Evolutionary conservation across 2,113 vertebrate genomes (phyloP).

Genomic region (Panurus biarmicus): DNA sequence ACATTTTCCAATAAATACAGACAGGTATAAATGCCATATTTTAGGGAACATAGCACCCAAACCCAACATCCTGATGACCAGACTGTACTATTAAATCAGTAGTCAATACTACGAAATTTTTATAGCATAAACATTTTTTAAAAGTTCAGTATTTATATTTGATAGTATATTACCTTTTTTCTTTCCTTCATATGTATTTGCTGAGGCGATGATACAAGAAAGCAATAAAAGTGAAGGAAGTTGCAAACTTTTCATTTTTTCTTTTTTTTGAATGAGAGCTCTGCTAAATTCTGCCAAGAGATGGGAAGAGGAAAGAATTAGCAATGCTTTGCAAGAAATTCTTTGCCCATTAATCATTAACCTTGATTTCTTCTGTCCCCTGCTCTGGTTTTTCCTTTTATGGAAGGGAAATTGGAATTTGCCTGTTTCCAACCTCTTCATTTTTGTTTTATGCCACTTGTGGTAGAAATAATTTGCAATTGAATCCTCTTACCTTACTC

Average conservation of each 20-base stretch:
- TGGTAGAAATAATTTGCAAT: not conserved
- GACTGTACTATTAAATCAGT: not conserved
- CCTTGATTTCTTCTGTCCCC: not conserved
- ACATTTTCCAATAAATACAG: not conserved
- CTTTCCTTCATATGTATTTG: slow-evolving; percentile 31
- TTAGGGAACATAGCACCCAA: not conserved
- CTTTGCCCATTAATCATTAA: slow-evolving; percentile 74
- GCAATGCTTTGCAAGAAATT: slow-evolving; percentile 30
- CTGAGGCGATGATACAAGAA: slow-evolving; percentile 9
- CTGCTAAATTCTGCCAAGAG: slow-evolving; percentile 45
- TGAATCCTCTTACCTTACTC: not conserved
- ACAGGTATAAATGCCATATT: not conserved
- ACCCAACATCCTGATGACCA: not conserved
- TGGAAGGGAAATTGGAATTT: not conserved
- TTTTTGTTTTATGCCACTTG: not conserved
- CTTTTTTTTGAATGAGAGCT: not conserved
- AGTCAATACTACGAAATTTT: not conserved
- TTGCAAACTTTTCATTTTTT: slow-evolving; percentile 61
- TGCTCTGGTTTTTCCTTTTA: not conserved
- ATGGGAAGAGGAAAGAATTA: not conserved
- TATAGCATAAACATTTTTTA: not conserved
- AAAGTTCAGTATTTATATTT: not conserved
- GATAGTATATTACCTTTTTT: slow-evolving; percentile 64
- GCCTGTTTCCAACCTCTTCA: not conserved
- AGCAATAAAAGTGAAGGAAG: slow-evolving; percentile 46